These are phyloP conservation scores for Sebastes variabilis DNA, from an alignment of 2,797 vertebrate species.

Conservation along the genomic window DNA sequence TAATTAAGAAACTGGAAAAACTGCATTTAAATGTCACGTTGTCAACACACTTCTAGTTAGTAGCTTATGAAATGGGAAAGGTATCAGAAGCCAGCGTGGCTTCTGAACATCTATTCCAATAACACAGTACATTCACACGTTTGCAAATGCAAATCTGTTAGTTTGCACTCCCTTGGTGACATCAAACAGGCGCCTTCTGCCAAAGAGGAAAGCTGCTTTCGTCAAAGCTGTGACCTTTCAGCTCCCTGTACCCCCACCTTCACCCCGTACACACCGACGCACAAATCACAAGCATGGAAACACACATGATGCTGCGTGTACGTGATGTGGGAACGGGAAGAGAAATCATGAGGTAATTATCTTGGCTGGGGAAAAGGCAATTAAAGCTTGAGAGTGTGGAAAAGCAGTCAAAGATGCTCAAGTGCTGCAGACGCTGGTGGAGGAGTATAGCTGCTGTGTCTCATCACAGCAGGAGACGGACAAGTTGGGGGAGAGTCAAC, in stretches of 20 bases:
- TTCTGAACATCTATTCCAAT: conserved; percentile 23
- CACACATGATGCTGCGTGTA: background rate
- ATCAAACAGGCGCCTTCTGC: conserved; percentile 46
- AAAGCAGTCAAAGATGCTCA: conserved; percentile 12
- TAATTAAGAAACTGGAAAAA: background rate
- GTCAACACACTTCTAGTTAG: background rate
- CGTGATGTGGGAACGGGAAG: background rate
- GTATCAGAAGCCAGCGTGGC: background rate
- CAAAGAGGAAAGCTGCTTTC: conserved; percentile 22
- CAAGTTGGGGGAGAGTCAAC: conserved; percentile 14
- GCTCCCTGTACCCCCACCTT: background rate
- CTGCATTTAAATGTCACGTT: background rate
- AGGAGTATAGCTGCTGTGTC: conserved; percentile 1
- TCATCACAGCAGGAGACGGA: conserved; percentile 37
- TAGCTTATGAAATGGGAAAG: background rate
- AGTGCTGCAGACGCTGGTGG: background rate
- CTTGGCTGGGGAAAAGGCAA: conserved; percentile 10
- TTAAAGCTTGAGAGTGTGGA: conserved; percentile 13
- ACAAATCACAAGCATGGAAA: background rate
- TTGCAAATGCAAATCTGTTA: conserved; percentile 35
- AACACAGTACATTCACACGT: background rate
- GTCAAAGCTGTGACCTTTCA: conserved; percentile 59
- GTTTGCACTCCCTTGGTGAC: conserved; percentile 23
- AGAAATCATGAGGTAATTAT: conserved; percentile 18
- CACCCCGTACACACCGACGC: background rate